Percentiles rank a stretch among this genome's conserved stretches.
Evolutionary conservation across 2,888 invertebrate species (phyloP).

Genomic region (Apotomis betuletana): DNA sequence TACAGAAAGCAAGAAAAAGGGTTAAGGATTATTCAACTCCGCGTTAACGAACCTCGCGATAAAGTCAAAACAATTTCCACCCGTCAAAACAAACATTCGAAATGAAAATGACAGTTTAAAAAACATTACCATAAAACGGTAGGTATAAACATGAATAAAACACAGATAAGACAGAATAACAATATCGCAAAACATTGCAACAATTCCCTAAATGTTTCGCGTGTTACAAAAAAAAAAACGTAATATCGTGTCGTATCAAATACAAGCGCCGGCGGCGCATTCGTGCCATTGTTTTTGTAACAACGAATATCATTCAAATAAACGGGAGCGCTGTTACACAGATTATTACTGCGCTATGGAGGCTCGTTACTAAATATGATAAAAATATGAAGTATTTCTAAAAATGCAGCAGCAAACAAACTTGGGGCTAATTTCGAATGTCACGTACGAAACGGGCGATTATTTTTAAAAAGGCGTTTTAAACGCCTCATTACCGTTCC

Average conservation of each 20-base stretch:
- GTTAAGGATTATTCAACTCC: no score
- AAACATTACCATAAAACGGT: conserved; percentile 24
- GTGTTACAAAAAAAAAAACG: conserved; percentile 60
- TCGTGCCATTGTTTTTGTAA: conserved; percentile 64
- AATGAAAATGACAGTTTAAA: conserved; percentile 14
- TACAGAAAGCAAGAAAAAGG: no score
- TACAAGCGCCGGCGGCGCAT: conserved; percentile 60
- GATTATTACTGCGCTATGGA: conserved; percentile 72
- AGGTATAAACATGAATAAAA: conserved; percentile 50
- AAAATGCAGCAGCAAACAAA: neutral
- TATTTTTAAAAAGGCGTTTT: no score
- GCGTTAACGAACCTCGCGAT: neutral
- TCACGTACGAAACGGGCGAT: no score
- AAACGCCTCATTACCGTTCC: no score
- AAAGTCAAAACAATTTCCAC: neutral
- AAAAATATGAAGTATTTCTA: conserved; percentile 17
- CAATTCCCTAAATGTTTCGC: conserved; percentile 57
- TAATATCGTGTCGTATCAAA: conserved; percentile 66
- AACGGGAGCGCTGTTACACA: conserved; percentile 65
- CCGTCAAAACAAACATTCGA: conserved; percentile 4
- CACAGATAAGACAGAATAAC: conserved; percentile 58
- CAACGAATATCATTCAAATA: conserved; percentile 73
- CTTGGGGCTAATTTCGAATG: no score
- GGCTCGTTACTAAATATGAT: conserved; percentile 67
- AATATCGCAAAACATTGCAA: conserved; percentile 54